These are phyloP conservation scores for Leptinotarsa peninsularis DNA, from an alignment of 2,888 invertebrate species.

Conservation along the genomic window DNA sequence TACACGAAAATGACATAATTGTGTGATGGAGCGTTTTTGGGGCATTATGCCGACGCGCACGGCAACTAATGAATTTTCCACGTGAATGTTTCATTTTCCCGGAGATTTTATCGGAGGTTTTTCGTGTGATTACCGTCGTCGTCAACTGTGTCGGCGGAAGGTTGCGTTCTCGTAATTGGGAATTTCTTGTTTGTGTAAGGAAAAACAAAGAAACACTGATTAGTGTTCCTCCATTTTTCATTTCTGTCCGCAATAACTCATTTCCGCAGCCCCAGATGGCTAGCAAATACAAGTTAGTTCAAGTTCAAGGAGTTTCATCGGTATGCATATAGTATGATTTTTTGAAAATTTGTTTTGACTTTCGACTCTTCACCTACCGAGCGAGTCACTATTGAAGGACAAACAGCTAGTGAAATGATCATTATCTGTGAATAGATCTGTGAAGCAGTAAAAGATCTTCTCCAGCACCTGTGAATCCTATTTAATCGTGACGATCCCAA, in stretches of 20 bases:
- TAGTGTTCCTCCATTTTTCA: background rate
- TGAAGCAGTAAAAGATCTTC: too few species aligned
- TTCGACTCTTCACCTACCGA: too few species aligned
- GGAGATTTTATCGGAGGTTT: constrained; percentile 3
- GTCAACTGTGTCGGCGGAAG: background rate
- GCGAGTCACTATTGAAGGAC: too few species aligned
- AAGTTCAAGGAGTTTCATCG: too few species aligned
- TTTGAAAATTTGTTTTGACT: too few species aligned
- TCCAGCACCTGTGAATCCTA: too few species aligned
- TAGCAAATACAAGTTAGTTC: too few species aligned
- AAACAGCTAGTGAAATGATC: too few species aligned
- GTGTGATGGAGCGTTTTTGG: constrained; percentile 25
- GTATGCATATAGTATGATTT: too few species aligned
- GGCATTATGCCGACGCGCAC: constrained; percentile 25
- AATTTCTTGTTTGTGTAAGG: background rate
- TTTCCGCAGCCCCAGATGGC: too few species aligned
- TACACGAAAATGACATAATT: constrained; percentile 62
- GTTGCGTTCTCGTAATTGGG: background rate
- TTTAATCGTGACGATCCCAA: too few species aligned
- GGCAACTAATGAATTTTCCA: constrained; percentile 28
- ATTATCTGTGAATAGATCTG: too few species aligned
- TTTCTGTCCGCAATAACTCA: background rate
- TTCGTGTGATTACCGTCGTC: constrained; percentile 9
- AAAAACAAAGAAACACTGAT: background rate
- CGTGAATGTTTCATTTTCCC: constrained; percentile 4